phyloP scores from a whole-genome alignment of 2,797 vertebrate genomes.

The Sebastes miniatus region DNA sequence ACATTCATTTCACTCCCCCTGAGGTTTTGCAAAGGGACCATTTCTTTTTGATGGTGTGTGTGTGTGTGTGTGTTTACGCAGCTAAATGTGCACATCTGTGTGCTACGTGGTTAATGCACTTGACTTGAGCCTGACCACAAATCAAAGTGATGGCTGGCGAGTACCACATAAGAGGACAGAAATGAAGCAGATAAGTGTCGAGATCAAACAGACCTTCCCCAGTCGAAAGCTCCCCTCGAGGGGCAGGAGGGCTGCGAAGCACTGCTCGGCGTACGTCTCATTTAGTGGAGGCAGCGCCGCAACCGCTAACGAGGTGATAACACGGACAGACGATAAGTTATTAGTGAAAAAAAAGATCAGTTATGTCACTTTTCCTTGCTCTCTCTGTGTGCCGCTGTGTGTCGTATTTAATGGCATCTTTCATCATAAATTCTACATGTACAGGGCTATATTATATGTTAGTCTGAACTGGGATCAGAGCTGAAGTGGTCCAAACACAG shows the following conservation, averaged over 20 bases:
- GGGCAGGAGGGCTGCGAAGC: conserved; percentile 35
- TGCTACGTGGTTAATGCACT: conserved; percentile 69
- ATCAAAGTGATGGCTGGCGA: conserved; percentile 74
- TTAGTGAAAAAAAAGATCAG: conserved; percentile 11
- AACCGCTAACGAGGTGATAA: conserved; percentile 60
- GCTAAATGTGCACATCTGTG: conserved; percentile 48
- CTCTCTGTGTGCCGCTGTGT: background rate
- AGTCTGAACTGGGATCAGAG: conserved; percentile 34
- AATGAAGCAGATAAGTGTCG: conserved; percentile 69
- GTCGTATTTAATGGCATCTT: conserved; percentile 4
- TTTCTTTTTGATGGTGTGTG: conserved; percentile 54
- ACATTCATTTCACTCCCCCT: conserved; percentile 49
- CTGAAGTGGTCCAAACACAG: conserved; percentile 31
- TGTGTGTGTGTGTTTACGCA: conserved; percentile 50
- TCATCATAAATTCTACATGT: background rate
- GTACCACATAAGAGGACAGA: conserved; percentile 73
- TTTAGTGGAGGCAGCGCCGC: conserved; percentile 34
- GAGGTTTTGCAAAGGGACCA: conserved; percentile 58
- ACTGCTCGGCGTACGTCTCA: conserved; percentile 35
- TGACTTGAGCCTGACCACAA: conserved; percentile 75
- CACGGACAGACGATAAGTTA: conserved; percentile 38
- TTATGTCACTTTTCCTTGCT: conserved; percentile 22
- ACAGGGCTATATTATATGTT: conserved; percentile 8
- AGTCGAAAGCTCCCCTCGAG: conserved; percentile 33
- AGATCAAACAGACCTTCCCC: conserved; percentile 68